These are phyloP conservation scores for Podarcis lilfordi DNA, from an alignment of 2,797 vertebrate species.

Conservation along the genomic window DNA sequence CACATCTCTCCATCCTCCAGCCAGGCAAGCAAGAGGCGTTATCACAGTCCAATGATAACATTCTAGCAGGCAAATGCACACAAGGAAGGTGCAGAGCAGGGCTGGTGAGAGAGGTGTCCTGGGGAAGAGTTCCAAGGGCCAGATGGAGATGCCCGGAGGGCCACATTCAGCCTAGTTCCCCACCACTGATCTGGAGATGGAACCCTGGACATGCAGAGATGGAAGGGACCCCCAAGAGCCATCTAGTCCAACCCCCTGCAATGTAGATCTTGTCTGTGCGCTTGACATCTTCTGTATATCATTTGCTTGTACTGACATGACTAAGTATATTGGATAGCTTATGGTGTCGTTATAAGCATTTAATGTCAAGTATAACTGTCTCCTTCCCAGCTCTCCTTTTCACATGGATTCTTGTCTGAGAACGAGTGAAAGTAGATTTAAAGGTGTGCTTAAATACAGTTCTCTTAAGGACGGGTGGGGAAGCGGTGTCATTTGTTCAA, in stretches of 20 bases:
- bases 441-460: neutral
- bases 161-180: neutral
- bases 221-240: no score
- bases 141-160: neutral
- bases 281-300: neutral
- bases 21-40: no score
- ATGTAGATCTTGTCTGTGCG: neutral
- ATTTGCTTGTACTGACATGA: neutral
- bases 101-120: neutral
- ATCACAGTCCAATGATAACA: no score
- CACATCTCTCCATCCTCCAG: no score
- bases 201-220: no score
- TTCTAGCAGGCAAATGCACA: no score
- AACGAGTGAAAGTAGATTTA: neutral
- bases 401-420: neutral
- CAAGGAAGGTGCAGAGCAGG: no score
- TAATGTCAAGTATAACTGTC: neutral
- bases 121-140: neutral
- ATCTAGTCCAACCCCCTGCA: no score
- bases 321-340: neutral
- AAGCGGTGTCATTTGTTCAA: neutral
- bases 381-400: neutral
- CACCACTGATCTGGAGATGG: neutral
- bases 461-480: neutral
- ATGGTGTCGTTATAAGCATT: neutral